phyloP scores from a whole-genome alignment of 2,113 vertebrate genomes.

The Chiloscyllium plagiosum region DNA sequence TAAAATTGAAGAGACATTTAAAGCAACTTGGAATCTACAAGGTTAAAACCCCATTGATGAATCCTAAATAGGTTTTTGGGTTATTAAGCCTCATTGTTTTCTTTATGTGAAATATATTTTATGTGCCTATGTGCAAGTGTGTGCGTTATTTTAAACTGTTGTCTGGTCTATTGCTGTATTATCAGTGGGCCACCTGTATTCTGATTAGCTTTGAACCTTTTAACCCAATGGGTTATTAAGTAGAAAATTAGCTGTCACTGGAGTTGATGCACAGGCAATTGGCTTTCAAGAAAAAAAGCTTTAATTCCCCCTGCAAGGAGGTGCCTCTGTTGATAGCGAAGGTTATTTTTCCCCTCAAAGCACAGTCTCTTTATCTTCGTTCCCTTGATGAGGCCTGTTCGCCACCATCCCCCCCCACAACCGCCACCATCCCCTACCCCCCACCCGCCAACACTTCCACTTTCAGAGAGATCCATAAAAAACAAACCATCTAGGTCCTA shows the following conservation, averaged over 20 bases:
- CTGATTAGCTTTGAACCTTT: conserved; percentile 30
- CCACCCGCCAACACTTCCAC: too few species aligned
- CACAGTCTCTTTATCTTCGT: not conserved
- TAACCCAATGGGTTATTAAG: conserved; percentile 33
- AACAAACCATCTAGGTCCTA: not conserved
- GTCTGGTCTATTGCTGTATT: not conserved
- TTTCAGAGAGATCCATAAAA: not conserved
- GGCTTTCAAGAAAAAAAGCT: not conserved
- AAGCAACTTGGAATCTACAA: not conserved
- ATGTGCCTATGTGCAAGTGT: not conserved
- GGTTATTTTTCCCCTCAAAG: not conserved
- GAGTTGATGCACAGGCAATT: conserved; percentile 35
- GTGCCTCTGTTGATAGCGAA: not conserved
- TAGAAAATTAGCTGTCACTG: conserved; percentile 32
- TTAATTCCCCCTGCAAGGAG: not conserved
- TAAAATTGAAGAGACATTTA: not conserved
- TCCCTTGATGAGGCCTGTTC: not conserved
- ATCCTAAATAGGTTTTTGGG: not conserved
- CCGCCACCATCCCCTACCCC: not conserved
- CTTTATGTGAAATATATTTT: not conserved
- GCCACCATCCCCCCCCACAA: too few species aligned
- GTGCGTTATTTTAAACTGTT: not conserved
- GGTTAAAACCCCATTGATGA: not conserved
- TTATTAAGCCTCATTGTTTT: not conserved
- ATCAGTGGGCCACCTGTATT: conserved; percentile 32